These are phyloP conservation scores for Leiothrix lutea DNA, from an alignment of 2,113 vertebrate species.

Conservation along the genomic window DNA sequence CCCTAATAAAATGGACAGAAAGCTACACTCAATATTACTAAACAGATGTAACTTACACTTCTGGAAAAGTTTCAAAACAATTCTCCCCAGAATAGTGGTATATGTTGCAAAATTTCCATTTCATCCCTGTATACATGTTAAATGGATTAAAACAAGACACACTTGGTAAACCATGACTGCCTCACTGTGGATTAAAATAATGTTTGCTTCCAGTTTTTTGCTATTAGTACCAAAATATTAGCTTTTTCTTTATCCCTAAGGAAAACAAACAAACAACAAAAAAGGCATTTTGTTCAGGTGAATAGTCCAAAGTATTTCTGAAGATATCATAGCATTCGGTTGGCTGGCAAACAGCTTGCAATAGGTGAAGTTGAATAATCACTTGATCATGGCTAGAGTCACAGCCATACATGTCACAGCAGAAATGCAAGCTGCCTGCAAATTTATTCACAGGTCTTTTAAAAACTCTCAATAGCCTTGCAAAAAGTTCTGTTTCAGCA, in stretches of 20 bases:
- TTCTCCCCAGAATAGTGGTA: not conserved
- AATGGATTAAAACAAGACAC: not conserved
- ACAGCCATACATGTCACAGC: not conserved
- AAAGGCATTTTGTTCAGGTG: not conserved
- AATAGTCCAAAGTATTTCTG: not conserved
- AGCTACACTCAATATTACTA: not conserved
- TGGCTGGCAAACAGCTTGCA: not conserved
- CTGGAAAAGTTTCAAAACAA: not conserved
- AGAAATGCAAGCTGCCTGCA: not conserved
- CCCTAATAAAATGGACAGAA: not conserved
- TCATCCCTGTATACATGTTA: not conserved
- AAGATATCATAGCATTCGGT: not conserved
- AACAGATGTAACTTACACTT: not conserved
- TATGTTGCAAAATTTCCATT: not conserved
- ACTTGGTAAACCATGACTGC: conserved; percentile 11
- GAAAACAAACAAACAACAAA: not conserved
- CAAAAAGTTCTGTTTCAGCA: not conserved
- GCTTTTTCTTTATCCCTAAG: not conserved
- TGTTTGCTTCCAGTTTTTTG: not conserved
- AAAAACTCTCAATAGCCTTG: not conserved
- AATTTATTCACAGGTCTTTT: not conserved
- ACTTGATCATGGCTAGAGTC: not conserved
- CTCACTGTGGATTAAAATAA: conserved; percentile 50
- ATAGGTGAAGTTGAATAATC: not conserved
- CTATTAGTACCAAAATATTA: not conserved